phyloP scores from a whole-genome alignment of 2,888 invertebrate species.

The Rotaria sp. region DNA sequence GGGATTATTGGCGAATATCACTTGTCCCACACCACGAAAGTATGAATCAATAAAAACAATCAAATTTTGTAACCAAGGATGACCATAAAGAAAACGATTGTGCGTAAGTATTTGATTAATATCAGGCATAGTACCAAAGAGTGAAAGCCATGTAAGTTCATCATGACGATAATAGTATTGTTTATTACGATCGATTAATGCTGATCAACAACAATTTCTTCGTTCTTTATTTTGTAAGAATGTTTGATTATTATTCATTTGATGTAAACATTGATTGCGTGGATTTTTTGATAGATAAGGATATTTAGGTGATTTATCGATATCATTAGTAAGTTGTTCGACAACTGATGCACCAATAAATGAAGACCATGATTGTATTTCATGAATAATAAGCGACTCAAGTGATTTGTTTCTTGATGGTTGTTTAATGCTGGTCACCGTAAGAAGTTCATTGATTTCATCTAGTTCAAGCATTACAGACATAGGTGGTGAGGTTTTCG shows the following conservation, averaged over 20 bases:
- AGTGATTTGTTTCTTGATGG: neutral
- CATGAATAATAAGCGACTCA: neutral
- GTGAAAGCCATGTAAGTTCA: neutral
- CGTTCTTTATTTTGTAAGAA: neutral
- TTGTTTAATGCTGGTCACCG: neutral
- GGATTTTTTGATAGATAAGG: neutral
- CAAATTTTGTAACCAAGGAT: neutral
- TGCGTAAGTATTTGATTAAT: neutral
- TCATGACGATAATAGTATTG: neutral
- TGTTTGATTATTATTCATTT: neutral
- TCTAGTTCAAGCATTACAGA: neutral
- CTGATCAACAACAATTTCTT: neutral
- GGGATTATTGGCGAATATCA: conserved; percentile 12
- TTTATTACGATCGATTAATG: neutral
- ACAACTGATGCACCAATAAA: neutral
- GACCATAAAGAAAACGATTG: neutral
- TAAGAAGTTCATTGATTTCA: neutral
- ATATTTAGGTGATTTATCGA: neutral
- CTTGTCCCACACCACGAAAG: neutral
- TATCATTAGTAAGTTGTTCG: neutral
- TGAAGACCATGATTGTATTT: conserved; percentile 13
- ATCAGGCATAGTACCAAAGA: neutral
- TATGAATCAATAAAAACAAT: conserved; percentile 10
- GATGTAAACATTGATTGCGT: neutral
- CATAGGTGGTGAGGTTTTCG: neutral